Percentiles rank a stretch among this genome's conserved stretches.
Conservation (phyloP, 2,888 invertebrate species). For the Mythimna pallens region DNA sequence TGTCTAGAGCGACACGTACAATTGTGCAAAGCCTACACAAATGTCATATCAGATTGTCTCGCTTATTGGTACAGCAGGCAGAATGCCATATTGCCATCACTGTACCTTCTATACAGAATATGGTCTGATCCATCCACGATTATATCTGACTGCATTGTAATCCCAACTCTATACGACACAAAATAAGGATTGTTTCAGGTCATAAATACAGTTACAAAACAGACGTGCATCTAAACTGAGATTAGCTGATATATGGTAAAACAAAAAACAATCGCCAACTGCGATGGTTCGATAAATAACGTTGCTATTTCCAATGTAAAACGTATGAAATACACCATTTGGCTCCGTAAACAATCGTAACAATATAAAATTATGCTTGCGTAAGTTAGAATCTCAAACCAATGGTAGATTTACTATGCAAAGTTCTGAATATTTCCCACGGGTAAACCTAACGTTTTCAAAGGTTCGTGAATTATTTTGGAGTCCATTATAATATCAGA, state of each 20-base stretch:
- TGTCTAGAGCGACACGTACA: slow-evolving; percentile 47
- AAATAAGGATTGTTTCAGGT: slow-evolving; percentile 10
- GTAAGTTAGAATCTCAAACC: slow-evolving; percentile 37
- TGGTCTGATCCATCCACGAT: slow-evolving; percentile 51
- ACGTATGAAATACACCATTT: slow-evolving; percentile 41
- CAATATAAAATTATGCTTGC: slow-evolving; percentile 55
- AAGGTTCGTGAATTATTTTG: slow-evolving; percentile 35
- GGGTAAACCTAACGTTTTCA: slow-evolving; percentile 32
- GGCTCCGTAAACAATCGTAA: slow-evolving; percentile 52
- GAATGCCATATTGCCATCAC: slow-evolving; percentile 59
- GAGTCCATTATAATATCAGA: slow-evolving; percentile 26
- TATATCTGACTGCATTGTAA: slow-evolving; percentile 16
- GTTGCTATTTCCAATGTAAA: slow-evolving; percentile 35
- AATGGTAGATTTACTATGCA: slow-evolving; percentile 33
- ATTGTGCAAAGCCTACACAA: slow-evolving; percentile 66
- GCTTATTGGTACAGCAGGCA: slow-evolving; percentile 66
- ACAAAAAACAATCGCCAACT: slow-evolving; percentile 45
- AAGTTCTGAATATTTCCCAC: slow-evolving; percentile 57
- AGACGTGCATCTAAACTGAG: slow-evolving; percentile 42
- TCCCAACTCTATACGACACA: slow-evolving; percentile 13
- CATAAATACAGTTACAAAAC: not conserved
- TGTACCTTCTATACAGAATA: slow-evolving; percentile 39
- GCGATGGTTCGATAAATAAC: slow-evolving; percentile 29
- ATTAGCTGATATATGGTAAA: slow-evolving; percentile 49
- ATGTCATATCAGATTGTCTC: slow-evolving; percentile 66